Evolutionary conservation across 2,888 invertebrate species (phyloP), one percentile per base, ranked within the genome.

Genomic region (Catotricha subobsoleta): DNA sequence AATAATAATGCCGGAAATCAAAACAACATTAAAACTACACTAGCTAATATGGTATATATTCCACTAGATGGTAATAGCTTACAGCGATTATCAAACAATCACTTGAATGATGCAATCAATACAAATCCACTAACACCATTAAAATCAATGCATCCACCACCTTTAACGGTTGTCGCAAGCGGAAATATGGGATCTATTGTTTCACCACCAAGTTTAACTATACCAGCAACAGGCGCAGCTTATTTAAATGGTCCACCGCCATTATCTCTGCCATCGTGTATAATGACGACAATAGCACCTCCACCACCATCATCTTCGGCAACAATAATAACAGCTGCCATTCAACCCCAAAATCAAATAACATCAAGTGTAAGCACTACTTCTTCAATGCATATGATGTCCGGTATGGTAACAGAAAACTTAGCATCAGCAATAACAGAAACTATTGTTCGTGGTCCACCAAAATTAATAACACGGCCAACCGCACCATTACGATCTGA

Each of bases 401-500:
- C 65, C 41, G 46, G 55, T 9, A 51, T 67, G 41, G 50, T 57
- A 2, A 55, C 57, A 7, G 51, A 54, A 1, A 51, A 48, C 6
- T 35, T 57, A 36, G 55, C 58, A 3, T 47, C 56, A 2, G 55
- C 59, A 3, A 49, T 57, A 4, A 57, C 54, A 13, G 57, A 63
- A 39, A 51, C 53, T 15, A 50, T 61, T 9, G 45, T 56, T 25
- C 48, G 60, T 21, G 64, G 64, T 16, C 56, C 58, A 2, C 65
- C 66, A 3, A 65, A 55, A 51, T 49, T 70, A 36, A 57, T 59
- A 30, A 60, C 64, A 8, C 59, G 64, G 39, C 70, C 70, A 0
- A 55, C 58, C 3, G 66, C 67, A 9, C 61, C 67, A 4, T 49
- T 67, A 15, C 62, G 60, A 41, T 58, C 60, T 1, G 54, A 57